phyloP scores from a whole-genome alignment of 2,888 invertebrate genomes.

The Craniophora ligustri region DNA sequence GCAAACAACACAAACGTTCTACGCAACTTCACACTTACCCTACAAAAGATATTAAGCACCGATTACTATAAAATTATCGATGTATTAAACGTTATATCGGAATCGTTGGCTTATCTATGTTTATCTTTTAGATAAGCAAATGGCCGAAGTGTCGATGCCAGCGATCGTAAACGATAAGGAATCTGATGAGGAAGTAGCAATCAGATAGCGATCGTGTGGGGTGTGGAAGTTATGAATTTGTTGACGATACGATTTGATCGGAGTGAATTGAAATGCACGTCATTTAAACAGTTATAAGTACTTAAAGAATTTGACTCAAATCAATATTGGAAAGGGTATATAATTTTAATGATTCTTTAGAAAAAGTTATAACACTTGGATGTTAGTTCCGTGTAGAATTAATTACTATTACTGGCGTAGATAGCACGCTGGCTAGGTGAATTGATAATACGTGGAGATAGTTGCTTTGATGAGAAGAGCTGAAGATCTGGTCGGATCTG shows the following conservation, averaged over 20 bases:
- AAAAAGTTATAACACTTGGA: no score
- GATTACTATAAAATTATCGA: constrained; percentile 43
- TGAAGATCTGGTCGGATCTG: no score
- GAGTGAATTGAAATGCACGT: constrained; percentile 21
- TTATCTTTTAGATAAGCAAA: constrained; percentile 58
- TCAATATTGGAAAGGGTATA: no score
- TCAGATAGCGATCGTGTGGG: constrained; percentile 44
- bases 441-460: no score
- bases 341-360: no score
- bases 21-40: constrained; percentile 31
- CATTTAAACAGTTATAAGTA: constrained; percentile 23
- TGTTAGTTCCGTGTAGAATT: no score
- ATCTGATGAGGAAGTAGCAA: constrained; percentile 61
- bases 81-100: constrained; percentile 44
- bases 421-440: no score
- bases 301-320: constrained; percentile 3
- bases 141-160: constrained; percentile 55
- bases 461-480: no score
- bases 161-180: constrained; percentile 56
- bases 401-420: no score
- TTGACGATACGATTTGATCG: constrained; percentile 31
- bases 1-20: constrained; percentile 7
- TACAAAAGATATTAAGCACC: constrained; percentile 32
- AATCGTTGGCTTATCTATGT: constrained; percentile 47
- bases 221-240: constrained; percentile 44